phyloP scores from a whole-genome alignment of 2,113 vertebrate species.

The Oryzias celebensis region DNA sequence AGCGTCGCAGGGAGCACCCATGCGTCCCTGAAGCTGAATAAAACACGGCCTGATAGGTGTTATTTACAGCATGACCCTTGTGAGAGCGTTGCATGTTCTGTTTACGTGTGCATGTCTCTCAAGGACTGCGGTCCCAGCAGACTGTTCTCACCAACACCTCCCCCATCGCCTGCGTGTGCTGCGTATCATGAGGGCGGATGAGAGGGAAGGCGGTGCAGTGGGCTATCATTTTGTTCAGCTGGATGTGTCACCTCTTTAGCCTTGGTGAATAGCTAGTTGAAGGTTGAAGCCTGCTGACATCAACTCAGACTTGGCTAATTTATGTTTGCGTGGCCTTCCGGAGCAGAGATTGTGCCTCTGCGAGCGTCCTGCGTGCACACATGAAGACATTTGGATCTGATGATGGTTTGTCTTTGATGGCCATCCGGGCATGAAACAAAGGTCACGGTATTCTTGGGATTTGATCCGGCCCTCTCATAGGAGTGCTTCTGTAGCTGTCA shows the following conservation, averaged over 20 bases:
- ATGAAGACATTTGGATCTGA: constrained; percentile 35
- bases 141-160: constrained; percentile 29
- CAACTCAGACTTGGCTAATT: constrained; percentile 34
- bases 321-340: constrained; percentile 24
- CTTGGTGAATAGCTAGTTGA: constrained; percentile 55
- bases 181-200: constrained; percentile 47
- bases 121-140: constrained; percentile 53
- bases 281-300: constrained; percentile 60
- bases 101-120: constrained; percentile 37
- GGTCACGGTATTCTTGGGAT: constrained; percentile 68
- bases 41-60: constrained; percentile 58
- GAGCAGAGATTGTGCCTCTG: constrained; percentile 21
- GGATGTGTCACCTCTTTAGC: constrained; percentile 64
- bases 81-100: constrained; percentile 18
- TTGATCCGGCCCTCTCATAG: constrained; percentile 70
- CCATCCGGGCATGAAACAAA: constrained; percentile 59
- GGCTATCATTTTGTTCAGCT: constrained; percentile 48
- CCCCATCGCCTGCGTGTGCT: constrained; percentile 5
- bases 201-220: constrained; percentile 23
- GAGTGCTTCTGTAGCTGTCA: constrained; percentile 63
- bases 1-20: constrained; percentile 54
- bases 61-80: constrained; percentile 58
- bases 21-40: constrained; percentile 73
- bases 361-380: constrained; percentile 23
- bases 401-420: constrained; percentile 77